Conservation (phyloP, 2,113 vertebrate genomes). For the Coturnix japonica region DNA sequence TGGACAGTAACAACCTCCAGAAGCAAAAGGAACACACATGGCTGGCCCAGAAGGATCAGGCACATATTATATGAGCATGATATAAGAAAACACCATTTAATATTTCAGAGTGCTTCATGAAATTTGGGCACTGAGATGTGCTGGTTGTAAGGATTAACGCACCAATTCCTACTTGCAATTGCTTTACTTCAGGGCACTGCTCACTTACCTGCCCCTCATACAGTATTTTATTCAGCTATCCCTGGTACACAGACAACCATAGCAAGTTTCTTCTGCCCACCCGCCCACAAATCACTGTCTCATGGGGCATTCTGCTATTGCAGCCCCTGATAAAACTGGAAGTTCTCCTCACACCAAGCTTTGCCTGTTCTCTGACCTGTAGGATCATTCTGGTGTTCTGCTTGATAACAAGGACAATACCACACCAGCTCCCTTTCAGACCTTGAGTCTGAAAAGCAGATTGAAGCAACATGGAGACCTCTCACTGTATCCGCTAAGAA, state of each 20-base stretch:
- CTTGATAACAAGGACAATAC: not conserved
- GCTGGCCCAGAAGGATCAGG: not conserved
- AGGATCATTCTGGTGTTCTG: not conserved
- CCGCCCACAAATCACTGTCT: not conserved
- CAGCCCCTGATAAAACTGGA: not conserved
- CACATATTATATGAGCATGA: accelerated
- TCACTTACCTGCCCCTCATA: not conserved
- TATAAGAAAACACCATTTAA: not conserved
- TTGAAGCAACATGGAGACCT: not conserved
- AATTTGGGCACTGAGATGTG: not conserved
- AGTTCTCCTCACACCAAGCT: not conserved
- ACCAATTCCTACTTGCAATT: not conserved
- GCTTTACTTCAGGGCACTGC: not conserved
- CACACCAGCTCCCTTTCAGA: not conserved
- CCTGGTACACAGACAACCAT: not conserved
- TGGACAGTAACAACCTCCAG: not conserved
- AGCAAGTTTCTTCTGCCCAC: not conserved
- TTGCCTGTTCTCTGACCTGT: not conserved
- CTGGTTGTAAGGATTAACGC: too few relatives aligned
- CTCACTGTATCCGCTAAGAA: not conserved
- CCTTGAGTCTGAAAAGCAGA: not conserved
- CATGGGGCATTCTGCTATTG: not conserved
- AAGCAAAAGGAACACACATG: accelerated
- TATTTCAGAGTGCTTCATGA: accelerated
- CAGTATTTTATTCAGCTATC: not conserved